Percentiles rank a stretch among this genome's conserved stretches.
These are phyloP conservation scores for Drosophila picticornis DNA, from an alignment of 2,888 invertebrate genomes.

Conservation along the genomic window DNA sequence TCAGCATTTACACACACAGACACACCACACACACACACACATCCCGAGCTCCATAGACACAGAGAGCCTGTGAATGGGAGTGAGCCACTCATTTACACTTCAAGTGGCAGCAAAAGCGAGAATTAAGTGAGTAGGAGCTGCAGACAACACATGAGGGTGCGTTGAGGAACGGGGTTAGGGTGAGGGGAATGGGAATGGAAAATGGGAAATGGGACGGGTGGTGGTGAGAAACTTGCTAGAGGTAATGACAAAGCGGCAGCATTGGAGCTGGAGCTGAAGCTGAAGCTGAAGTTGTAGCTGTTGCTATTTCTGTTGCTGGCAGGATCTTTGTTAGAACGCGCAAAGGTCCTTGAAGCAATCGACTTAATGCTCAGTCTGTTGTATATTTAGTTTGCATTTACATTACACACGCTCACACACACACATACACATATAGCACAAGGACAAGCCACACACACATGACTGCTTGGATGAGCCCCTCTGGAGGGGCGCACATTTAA, in stretches of 20 bases:
- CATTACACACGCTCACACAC: conserved; percentile 48
- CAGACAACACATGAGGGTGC: conserved; percentile 47
- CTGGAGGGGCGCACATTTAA: conserved; percentile 61
- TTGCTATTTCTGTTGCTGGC: conserved; percentile 40
- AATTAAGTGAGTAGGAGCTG: conserved; percentile 67
- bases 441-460: conserved; percentile 57
- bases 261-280: conserved; percentile 7
- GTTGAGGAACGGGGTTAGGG: neutral
- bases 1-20: conserved; percentile 39
- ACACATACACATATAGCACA: conserved; percentile 20
- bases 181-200: conserved; percentile 10
- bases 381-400: conserved; percentile 79
- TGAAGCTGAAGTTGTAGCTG: conserved; percentile 13
- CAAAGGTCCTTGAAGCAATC: conserved; percentile 76
- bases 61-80: conserved; percentile 3
- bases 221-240: conserved; percentile 10
- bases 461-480: conserved; percentile 32
- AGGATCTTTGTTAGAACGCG: conserved; percentile 29
- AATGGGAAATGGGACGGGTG: neutral
- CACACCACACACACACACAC: conserved; percentile 1
- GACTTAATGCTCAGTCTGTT: conserved; percentile 76
- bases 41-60: conserved; percentile 9
- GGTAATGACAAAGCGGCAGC: conserved; percentile 60
- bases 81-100: conserved; percentile 76
- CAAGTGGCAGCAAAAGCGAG: conserved; percentile 71